Base-by-base conservation (phyloP, 2,797 vertebrate genomes). In the Mergus octosetaceus region DNA sequence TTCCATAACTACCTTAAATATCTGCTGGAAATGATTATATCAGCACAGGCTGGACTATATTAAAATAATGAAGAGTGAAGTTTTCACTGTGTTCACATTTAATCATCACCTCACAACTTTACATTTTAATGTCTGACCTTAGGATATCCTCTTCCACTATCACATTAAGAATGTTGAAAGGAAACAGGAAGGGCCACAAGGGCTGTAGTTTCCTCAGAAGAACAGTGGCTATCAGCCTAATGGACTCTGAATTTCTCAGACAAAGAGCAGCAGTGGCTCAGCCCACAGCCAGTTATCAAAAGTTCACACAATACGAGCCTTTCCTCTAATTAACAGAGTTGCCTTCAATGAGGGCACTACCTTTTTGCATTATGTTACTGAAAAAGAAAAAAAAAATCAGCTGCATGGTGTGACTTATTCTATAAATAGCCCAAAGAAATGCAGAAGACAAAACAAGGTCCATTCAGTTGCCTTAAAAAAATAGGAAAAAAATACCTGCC, bases 81-180 rank as follows among this genome's bases (percentile, higher is more conserved):
- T 82, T 96, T 96, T 97, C 92, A 91, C 92, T 96, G 86, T 87
- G 92, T 71, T 95, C 73, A 72, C 75, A 94, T 95, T 97, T 97
- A 97, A 94, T 97, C 94, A 96, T 95, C 95, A 96, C 93, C 94
- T 97, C 93, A 96, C 90, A 96, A 85, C 85, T 96, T 96, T 94
- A 96, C 85, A 95, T 97, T 97, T 97, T 92, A 95, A 89, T 92
- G 93, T 94, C 88, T 97, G 96, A 97, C 96, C 93, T 95, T 96
- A 97, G 95, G 95, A 97, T 93, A 97, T 92, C 85, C 93, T 95
- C 84, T 97, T 97, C 94, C 92, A 95, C 95, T 95, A 94, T 97
- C 84, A 97, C 88, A 94, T 95, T 94, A 95, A 97, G 85, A 96
- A 96, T 92, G 93, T 97, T 97, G 96, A 96, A 97, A 97, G 97